Base-by-base conservation (phyloP, 1,140 invertebrate species). In the Drosophila nebulosa region DNA sequence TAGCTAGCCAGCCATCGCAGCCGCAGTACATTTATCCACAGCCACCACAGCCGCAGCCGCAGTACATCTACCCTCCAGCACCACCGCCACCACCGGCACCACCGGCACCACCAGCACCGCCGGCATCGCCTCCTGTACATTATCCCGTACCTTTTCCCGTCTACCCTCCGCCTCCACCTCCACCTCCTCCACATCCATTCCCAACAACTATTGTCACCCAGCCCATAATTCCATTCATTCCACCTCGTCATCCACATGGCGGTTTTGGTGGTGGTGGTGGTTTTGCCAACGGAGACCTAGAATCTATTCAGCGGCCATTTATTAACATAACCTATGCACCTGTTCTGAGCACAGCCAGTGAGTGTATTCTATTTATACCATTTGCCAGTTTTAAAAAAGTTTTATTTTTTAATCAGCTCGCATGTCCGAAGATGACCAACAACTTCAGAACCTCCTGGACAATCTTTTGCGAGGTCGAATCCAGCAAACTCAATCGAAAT, bases 251-350 rank as follows among this genome's bases (percentile, higher is more conserved):
- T 46, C 16, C 39, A 22, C 10, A 39, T 46, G 10, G 21, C 5
- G 16, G 42, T 2, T 9, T 27, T 4, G 9, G 22, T 14, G 26
- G 21, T 12, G 21, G 4, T 12, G 1, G 1, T 51, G 51, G 21
- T 9, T 32, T 32, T 3, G 30, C 9, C 10, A 3, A 10, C 24
- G 24, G 24, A 30, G 27, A 9, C 10, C 10, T 30, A 0, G 0
- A 5, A 9, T 10, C 27, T 9, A n/a, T n/a, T n/a, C 21, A 39
- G 10, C 26, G 42, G 0, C 39, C 71, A 4, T 57, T 63, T 56
- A 53, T 74, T 35, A 74, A 74, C 14, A 65, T 74, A 3, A 74
- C 72, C 32, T 74, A 74, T 24, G 51, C 72, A 0, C 68, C 72
- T 0, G 16, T 64, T 0, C 0, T 70, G 24, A 1, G 27, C 1